These are phyloP conservation scores for Catostylus mosaicus DNA, from an alignment of 30 jellyfish, hydroid and myxozoan species.

Conservation along the genomic window DNA sequence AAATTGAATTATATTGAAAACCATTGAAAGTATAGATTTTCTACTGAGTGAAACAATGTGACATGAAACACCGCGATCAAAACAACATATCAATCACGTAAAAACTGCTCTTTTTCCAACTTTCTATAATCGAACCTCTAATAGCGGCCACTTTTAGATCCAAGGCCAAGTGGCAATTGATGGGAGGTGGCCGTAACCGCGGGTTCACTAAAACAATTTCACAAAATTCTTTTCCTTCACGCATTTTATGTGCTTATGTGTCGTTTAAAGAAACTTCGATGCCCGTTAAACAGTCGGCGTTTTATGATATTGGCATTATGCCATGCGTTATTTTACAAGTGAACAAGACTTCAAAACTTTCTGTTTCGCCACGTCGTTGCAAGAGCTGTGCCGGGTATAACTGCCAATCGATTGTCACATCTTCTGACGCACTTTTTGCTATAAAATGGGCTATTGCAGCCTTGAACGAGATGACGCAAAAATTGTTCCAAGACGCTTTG, in stretches of 20 bases:
- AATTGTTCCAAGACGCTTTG: background rate
- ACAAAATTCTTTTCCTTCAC: background rate
- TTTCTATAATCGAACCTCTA: background rate
- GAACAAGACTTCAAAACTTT: constrained; percentile 2
- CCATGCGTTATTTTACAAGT: background rate
- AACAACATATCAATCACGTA: too few species aligned
- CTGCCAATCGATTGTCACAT: constrained; percentile 49
- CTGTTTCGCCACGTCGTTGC: constrained; percentile 64
- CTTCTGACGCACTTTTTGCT: constrained; percentile 66
- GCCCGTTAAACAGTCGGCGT: background rate
- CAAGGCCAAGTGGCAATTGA: constrained; percentile 6
- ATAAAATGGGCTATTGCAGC: constrained; percentile 62
- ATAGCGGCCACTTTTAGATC: constrained; percentile 21
- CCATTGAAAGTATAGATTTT: too few species aligned
- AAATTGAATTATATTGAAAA: too few species aligned
- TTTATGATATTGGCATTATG: background rate
- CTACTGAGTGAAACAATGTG: too few species aligned
- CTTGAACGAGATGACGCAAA: constrained; percentile 53
- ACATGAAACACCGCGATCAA: too few species aligned
- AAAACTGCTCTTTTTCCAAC: too few species aligned
- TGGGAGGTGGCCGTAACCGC: constrained; percentile 1
- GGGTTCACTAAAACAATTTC: background rate
- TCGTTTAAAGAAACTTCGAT: background rate
- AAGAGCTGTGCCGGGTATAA: constrained; percentile 48
- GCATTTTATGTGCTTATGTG: background rate